Conservation (phyloP, 1,140 invertebrate genomes). For the Drosophila ficusphila region DNA sequence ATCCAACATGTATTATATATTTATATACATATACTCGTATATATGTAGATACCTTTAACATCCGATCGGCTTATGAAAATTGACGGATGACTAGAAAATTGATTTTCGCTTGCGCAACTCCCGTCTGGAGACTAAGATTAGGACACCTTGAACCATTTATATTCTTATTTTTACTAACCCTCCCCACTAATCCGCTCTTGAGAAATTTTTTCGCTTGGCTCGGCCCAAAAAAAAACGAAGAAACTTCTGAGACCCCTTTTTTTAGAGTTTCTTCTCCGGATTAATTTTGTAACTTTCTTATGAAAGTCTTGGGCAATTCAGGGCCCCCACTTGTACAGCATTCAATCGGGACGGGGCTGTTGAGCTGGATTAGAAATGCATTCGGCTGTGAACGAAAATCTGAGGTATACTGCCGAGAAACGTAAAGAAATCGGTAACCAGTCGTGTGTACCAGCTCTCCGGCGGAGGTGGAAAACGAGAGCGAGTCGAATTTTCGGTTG, state of each 20-base stretch:
- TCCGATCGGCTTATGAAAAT: slow-evolving; percentile 30
- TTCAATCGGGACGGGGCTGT: slow-evolving; percentile 5
- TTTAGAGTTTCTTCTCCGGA: slow-evolving; percentile 38
- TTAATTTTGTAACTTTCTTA: slow-evolving; percentile 57
- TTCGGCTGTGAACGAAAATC: slow-evolving; percentile 37
- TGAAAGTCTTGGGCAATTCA: slow-evolving; percentile 50
- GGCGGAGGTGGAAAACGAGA: slow-evolving; percentile 5
- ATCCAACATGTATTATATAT: slow-evolving; percentile 22
- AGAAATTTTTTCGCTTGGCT: slow-evolving; percentile 36
- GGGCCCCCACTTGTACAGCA: slow-evolving; percentile 19
- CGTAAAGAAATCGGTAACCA: slow-evolving; percentile 22
- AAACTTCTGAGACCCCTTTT: slow-evolving; percentile 1
- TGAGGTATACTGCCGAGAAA: slow-evolving; percentile 9
- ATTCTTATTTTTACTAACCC: too few species aligned
- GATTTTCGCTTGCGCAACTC: slow-evolving; percentile 36
- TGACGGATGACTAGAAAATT: slow-evolving; percentile 21
- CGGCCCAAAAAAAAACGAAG: neutral
- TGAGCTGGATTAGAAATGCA: slow-evolving; percentile 41
- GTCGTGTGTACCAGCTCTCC: slow-evolving; percentile 1
- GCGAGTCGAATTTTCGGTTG: slow-evolving; percentile 26
- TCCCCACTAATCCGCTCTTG: slow-evolving; percentile 7
- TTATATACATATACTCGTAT: neutral
- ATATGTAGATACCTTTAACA: neutral
- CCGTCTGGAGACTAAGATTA: slow-evolving; percentile 15
- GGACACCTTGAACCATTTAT: slow-evolving; percentile 10